Evolutionary conservation across 2,888 invertebrate species (phyloP).

Genomic region (Sesia bembeciformis): DNA sequence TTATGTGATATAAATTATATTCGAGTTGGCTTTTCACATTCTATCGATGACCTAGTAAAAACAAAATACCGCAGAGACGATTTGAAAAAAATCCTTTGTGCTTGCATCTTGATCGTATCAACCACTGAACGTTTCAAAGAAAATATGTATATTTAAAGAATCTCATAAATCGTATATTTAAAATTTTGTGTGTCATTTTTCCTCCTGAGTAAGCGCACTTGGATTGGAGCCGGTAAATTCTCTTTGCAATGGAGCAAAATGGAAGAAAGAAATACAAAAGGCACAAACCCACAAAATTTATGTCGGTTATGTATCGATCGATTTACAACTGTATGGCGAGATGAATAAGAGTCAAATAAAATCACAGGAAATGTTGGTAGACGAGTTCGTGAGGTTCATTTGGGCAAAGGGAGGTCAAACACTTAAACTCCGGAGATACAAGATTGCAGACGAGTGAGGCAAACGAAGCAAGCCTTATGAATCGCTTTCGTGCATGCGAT

Average conservation of each 20-base stretch:
- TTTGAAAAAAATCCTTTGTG: no score
- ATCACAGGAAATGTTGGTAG: slow-evolving; percentile 32
- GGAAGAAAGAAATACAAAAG: slow-evolving; percentile 62
- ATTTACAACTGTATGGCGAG: slow-evolving; percentile 26
- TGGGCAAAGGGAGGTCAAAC: slow-evolving; percentile 65
- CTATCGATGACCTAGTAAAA: no score
- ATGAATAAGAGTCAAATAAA: slow-evolving; percentile 27
- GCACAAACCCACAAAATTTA: slow-evolving; percentile 34
- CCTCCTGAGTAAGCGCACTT: slow-evolving; percentile 16
- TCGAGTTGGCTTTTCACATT: no score
- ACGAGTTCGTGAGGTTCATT: slow-evolving; percentile 57
- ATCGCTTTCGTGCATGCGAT: slow-evolving; percentile 52
- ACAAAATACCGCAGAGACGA: no score
- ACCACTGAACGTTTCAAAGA: no score
- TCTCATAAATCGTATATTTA: neutral
- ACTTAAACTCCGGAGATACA: slow-evolving; percentile 65
- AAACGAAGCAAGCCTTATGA: slow-evolving; percentile 63
- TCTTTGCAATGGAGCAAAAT: slow-evolving; percentile 45
- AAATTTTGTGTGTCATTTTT: neutral
- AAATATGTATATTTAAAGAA: neutral
- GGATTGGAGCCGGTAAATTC: slow-evolving; percentile 59
- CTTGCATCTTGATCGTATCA: no score
- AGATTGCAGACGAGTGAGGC: slow-evolving; percentile 62
- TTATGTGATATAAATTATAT: no score
- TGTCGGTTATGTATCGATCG: slow-evolving; percentile 14